Percentiles rank a stretch among this genome's conserved stretches.
These are phyloP conservation scores for Melieria omissa DNA, from an alignment of 2,888 invertebrate species.

Conservation along the genomic window DNA sequence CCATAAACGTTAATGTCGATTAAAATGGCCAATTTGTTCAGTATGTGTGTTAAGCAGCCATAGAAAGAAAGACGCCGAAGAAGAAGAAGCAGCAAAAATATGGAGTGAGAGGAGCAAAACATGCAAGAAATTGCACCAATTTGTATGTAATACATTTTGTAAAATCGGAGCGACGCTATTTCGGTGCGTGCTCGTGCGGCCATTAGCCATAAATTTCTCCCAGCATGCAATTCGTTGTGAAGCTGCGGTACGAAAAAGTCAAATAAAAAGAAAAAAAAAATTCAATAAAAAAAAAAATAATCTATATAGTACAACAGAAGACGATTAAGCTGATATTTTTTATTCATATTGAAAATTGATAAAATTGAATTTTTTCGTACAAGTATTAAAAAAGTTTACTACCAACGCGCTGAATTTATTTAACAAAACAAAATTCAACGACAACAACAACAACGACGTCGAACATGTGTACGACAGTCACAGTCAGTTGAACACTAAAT, in stretches of 20 bases:
- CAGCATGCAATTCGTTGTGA: too few species aligned
- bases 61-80: too few species aligned
- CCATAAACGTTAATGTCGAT: too few species aligned
- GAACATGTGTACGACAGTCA: slow-evolving; percentile 8
- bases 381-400: neutral
- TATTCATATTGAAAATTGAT: slow-evolving; percentile 8
- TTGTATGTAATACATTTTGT: too few species aligned
- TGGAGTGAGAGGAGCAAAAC: too few species aligned
- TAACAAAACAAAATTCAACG: slow-evolving; percentile 2
- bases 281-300: neutral
- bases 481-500: slow-evolving; percentile 8
- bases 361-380: neutral
- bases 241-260: too few species aligned
- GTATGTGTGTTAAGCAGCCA: too few species aligned
- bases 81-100: too few species aligned
- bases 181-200: neutral
- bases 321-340: neutral
- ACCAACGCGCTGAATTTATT: neutral
- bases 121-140: too few species aligned
- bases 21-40: too few species aligned
- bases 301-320: neutral
- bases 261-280: too few species aligned
- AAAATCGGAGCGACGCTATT: too few species aligned
- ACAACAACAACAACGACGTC: neutral
- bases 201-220: slow-evolving; percentile 4